Percentiles rank a stretch among this genome's conserved stretches.
Conservation (phyloP, 2,888 invertebrate genomes). For the Drosophila putrida region DNA sequence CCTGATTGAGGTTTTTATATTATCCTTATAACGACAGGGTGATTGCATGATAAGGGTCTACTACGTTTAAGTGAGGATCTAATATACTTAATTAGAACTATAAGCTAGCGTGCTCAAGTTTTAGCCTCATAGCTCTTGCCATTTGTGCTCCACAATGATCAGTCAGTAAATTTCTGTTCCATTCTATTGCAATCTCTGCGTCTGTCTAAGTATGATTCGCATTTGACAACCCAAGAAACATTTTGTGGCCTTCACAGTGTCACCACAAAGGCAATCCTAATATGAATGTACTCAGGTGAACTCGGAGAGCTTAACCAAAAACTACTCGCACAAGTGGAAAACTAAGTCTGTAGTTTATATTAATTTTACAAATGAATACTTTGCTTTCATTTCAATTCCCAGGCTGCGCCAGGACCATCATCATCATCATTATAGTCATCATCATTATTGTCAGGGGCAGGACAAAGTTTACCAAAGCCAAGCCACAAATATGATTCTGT, state of each 20-base stretch:
- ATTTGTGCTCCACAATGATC: too few relatives aligned
- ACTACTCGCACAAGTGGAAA: slow-evolving; percentile 4
- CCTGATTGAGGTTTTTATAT: too few relatives aligned
- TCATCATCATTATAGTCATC: slow-evolving; percentile 32
- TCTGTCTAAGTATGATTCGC: not conserved
- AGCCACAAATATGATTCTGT: slow-evolving; percentile 58
- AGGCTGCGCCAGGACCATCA: not conserved
- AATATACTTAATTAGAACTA: too few relatives aligned
- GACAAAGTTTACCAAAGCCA: slow-evolving; percentile 50
- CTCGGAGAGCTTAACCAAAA: not conserved
- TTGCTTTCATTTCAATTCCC: slow-evolving; percentile 26
- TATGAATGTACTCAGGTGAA: slow-evolving; percentile 10
- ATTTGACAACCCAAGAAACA: not conserved
- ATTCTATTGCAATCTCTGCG: not conserved
- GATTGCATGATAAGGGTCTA: too few relatives aligned
- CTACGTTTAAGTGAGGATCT: too few relatives aligned
- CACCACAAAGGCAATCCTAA: slow-evolving; percentile 16
- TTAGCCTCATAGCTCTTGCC: too few relatives aligned
- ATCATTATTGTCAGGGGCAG: slow-evolving; percentile 21
- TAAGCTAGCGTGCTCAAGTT: too few relatives aligned
- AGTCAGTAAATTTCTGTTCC: not conserved
- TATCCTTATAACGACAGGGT: too few relatives aligned
- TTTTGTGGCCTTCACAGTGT: slow-evolving; percentile 10
- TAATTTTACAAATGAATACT: slow-evolving; percentile 58
- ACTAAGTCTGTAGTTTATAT: slow-evolving; percentile 29